Conservation (phyloP, 1,140 invertebrate species). For the Tetramorium parvispinum region DNA sequence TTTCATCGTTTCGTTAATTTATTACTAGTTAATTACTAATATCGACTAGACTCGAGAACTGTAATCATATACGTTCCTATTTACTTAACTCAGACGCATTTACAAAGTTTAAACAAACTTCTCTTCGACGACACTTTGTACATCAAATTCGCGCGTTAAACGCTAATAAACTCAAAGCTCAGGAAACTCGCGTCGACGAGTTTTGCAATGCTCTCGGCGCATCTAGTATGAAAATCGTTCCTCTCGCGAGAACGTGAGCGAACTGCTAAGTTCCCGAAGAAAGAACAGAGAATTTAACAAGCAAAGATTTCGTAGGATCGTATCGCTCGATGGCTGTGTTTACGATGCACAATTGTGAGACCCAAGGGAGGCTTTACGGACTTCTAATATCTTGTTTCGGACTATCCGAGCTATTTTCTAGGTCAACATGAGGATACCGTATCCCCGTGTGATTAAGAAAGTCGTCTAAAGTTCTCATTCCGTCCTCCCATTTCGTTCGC, state of each 20-base stretch:
- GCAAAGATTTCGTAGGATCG: background rate
- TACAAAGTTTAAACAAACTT: background rate
- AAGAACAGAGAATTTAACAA: background rate
- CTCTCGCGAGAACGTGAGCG: constrained; percentile 31
- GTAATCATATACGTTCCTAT: background rate
- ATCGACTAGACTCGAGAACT: background rate
- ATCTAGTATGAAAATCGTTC: constrained; percentile 39
- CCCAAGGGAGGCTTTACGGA: constrained; percentile 11
- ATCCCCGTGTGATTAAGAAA: background rate
- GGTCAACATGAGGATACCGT: background rate
- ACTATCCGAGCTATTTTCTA: background rate
- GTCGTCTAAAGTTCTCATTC: background rate
- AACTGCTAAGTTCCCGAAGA: constrained; percentile 18
- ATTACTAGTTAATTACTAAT: background rate
- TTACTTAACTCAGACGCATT: background rate
- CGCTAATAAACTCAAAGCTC: constrained; percentile 28
- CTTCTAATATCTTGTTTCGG: constrained; percentile 26
- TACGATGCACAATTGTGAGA: constrained; percentile 20
- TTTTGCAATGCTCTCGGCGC: constrained; percentile 40
- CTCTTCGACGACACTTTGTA: background rate
- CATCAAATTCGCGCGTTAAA: background rate
- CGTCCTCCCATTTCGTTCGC: background rate
- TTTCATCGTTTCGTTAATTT: background rate
- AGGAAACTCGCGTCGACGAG: constrained; percentile 18
- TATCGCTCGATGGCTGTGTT: background rate